phyloP scores from a whole-genome alignment of 2,113 vertebrate genomes.

The Tonatia bakeri region DNA sequence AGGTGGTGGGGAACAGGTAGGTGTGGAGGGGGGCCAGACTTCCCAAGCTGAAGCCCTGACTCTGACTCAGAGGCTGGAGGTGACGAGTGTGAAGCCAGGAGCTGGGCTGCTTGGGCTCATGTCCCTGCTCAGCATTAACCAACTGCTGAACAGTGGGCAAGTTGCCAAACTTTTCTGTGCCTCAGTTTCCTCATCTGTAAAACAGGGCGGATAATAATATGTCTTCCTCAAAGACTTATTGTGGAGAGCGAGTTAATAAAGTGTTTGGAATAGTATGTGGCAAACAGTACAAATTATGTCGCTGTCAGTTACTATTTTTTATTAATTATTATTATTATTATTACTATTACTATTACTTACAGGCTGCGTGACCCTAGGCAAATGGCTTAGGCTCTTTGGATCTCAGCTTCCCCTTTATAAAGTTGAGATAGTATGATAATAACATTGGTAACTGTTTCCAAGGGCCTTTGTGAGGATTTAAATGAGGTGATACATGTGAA shows the following conservation, averaged over 20 bases:
- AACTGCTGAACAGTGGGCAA: background rate
- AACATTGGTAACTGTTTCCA: background rate
- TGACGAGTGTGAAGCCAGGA: background rate
- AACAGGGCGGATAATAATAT: too few relatives aligned
- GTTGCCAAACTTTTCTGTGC: background rate
- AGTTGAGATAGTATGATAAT: background rate
- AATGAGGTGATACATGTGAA: background rate
- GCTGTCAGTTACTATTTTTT: background rate
- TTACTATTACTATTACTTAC: background rate
- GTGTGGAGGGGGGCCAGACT: background rate
- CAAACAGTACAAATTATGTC: background rate
- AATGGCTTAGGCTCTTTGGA: background rate
- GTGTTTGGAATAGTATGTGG: background rate
- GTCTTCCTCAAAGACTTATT: background rate
- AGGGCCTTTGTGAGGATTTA: background rate
- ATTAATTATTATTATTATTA: background rate
- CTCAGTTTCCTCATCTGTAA: background rate
- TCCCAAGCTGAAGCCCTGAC: background rate
- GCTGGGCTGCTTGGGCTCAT: background rate
- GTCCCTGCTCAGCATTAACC: background rate
- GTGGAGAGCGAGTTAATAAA: background rate
- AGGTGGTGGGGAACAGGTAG: too few relatives aligned
- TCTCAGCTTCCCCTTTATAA: background rate
- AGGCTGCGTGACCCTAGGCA: background rate
- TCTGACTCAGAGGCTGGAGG: background rate